Base-by-base conservation (phyloP, 2,797 vertebrate species). In the Clarias pachynema region DNA sequence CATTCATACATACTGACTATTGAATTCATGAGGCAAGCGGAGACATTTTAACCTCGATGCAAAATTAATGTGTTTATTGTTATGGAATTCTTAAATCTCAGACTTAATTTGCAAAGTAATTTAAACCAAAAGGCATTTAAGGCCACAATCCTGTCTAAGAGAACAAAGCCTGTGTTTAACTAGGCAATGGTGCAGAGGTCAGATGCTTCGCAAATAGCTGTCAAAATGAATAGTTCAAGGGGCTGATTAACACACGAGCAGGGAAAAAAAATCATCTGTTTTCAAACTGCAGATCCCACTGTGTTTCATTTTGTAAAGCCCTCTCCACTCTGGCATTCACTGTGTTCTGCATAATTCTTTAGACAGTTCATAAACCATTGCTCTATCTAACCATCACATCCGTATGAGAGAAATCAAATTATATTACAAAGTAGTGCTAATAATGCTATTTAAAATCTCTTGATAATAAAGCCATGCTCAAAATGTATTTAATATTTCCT, bases 21-120 rank as follows among this genome's bases (percentile, higher is more conserved):
- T 79, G 22, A 10, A 22, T 60, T 79, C 12, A 40, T 37, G 8
- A 16, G 77, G 77, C 26, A 62, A 85, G 62, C 82, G 34, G 70
- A 85, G 56, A 80, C 53, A 79, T 84, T 68, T 73, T 44, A 85
- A 60, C 77, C 16, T 56, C 4, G 59, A 78, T 73, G 62, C 22
- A 78, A 72, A 77, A 79, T 72, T 29, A 79, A 86, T 75, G 82
- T 84, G 72, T 34, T 81, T 86, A 85, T 86, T 81, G 78, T 86
- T 74, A 59, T 82, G 66, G 53, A 81, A 26, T 68, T 24, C 78
- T 69, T 66, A 84, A 79, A 73, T 72, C 86, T 70, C 82, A 66
- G 37, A 40, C n/a, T 53, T 68, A 73, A 81, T 89, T 86, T 78
- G 44, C 44, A 66, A 80, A 74, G 68, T 79, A 79, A 66, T 73